These are phyloP conservation scores for Pterocles gutturalis DNA, from an alignment of 2,113 vertebrate genomes.

Conservation along the genomic window DNA sequence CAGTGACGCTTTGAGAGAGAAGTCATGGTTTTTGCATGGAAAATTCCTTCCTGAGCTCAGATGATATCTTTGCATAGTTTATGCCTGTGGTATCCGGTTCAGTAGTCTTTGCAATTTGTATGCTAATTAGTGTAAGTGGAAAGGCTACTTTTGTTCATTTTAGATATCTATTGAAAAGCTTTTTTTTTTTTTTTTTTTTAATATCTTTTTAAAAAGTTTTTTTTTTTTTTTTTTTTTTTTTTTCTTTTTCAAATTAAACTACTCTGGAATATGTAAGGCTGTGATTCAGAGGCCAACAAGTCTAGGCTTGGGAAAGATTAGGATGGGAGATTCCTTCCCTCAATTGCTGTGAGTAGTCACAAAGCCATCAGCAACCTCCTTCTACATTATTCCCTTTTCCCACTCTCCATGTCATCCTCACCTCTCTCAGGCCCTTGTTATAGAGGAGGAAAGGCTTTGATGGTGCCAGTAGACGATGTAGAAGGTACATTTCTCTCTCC, in stretches of 20 bases:
- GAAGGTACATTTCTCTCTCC: not conserved
- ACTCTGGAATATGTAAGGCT: not conserved
- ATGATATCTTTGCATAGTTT: constrained; percentile 15
- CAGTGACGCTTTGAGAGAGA: not conserved
- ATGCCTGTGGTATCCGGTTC: not conserved
- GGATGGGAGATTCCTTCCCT: not conserved
- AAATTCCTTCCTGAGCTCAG: constrained; percentile 14
- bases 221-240: not conserved
- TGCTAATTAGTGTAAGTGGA: constrained; percentile 15
- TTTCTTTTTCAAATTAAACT: not conserved
- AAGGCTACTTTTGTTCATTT: constrained; percentile 26
- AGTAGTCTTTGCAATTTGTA: constrained; percentile 25
- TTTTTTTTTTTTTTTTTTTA: not conserved
- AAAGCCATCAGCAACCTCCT: not conserved
- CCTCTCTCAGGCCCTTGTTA: not conserved
- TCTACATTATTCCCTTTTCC: not conserved
- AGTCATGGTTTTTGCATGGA: not conserved
- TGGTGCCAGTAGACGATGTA: not conserved
- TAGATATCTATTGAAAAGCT: not conserved
- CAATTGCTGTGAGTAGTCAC: not conserved
- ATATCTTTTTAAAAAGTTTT: no score
- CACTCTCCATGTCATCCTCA: not conserved
- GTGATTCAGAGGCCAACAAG: not conserved
- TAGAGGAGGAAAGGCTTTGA: not conserved
- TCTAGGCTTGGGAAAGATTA: not conserved